A percentile compares a stretch with the other conserved stretches of the same genome.
Conservation (phyloP, 1,140 invertebrate genomes). For the Scaptomyza montana region DNA sequence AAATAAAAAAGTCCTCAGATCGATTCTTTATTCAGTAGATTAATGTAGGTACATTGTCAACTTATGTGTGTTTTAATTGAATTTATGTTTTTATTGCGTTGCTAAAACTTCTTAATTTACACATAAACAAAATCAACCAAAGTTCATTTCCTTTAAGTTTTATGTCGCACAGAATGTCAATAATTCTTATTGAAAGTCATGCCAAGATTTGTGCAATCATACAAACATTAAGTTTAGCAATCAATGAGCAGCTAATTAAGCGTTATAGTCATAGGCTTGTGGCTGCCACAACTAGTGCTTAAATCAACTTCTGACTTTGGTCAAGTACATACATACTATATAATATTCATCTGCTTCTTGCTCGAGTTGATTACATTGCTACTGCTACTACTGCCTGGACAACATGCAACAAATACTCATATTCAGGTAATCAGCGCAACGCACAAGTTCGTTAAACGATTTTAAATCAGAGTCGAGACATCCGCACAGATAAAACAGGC, state of each 20-base stretch:
- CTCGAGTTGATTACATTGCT: neutral
- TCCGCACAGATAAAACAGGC: slow-evolving; percentile 47
- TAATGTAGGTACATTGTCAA: neutral
- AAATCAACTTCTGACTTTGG: neutral
- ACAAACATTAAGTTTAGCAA: neutral
- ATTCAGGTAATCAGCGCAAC: slow-evolving; percentile 36
- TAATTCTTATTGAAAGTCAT: neutral
- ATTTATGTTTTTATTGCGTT: too few species aligned
- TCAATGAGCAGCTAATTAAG: slow-evolving; percentile 19
- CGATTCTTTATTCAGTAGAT: neutral
- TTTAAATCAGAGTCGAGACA: slow-evolving; percentile 56
- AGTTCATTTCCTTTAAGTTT: too few species aligned
- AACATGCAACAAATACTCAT: neutral
- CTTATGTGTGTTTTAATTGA: too few species aligned
- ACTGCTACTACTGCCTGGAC: neutral
- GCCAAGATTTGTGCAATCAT: neutral
- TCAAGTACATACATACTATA: too few species aligned
- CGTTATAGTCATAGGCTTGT: neutral
- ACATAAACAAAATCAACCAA: too few species aligned
- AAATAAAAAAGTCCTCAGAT: neutral
- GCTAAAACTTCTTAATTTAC: too few species aligned
- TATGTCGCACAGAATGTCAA: too few species aligned
- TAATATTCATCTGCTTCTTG: neutral
- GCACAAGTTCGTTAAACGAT: slow-evolving; percentile 59
- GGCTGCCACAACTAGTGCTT: too few species aligned